A percentile compares a stretch with the other conserved stretches of the same genome.
phyloP scores from a whole-genome alignment of 2,888 invertebrate species.

The Boloria euphrosyne region DNA sequence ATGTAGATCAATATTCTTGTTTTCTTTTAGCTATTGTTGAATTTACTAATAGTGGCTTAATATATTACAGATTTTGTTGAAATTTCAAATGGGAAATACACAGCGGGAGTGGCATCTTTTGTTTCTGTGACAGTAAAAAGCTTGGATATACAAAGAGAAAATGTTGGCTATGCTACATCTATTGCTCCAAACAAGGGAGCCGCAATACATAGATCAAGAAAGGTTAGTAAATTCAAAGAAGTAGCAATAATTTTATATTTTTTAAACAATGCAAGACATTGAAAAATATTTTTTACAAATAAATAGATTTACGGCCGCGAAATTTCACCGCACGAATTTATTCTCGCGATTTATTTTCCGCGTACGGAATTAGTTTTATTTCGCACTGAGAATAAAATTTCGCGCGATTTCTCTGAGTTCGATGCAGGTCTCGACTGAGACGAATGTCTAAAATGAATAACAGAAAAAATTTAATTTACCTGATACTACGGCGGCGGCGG shows the following conservation, averaged over 20 bases:
- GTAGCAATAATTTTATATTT: constrained; percentile 20
- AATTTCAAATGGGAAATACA: constrained; percentile 66
- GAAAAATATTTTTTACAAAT: too few relatives aligned
- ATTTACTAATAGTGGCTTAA: not conserved
- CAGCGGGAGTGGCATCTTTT: constrained; percentile 71
- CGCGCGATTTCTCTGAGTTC: too few relatives aligned
- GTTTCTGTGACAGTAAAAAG: constrained; percentile 70
- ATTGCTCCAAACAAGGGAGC: constrained; percentile 64
- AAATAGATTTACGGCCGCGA: too few relatives aligned
- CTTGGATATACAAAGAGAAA: constrained; percentile 72
- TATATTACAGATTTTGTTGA: constrained; percentile 69
- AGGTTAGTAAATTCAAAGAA: constrained; percentile 52
- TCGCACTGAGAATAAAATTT: too few relatives aligned
- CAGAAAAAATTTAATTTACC: too few relatives aligned
- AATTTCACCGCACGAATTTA: too few relatives aligned
- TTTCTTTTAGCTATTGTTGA: not conserved
- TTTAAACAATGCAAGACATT: not conserved
- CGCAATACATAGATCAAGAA: constrained; percentile 73
- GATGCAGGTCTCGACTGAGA: too few relatives aligned
- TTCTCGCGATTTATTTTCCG: too few relatives aligned
- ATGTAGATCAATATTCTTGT: not conserved
- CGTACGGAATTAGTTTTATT: too few relatives aligned
- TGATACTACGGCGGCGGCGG: too few relatives aligned
- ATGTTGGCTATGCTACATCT: constrained; percentile 74
- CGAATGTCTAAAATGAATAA: too few relatives aligned